Base-by-base conservation (phyloP, 2,888 invertebrate species). In the Scaptomyza tumidula region DNA sequence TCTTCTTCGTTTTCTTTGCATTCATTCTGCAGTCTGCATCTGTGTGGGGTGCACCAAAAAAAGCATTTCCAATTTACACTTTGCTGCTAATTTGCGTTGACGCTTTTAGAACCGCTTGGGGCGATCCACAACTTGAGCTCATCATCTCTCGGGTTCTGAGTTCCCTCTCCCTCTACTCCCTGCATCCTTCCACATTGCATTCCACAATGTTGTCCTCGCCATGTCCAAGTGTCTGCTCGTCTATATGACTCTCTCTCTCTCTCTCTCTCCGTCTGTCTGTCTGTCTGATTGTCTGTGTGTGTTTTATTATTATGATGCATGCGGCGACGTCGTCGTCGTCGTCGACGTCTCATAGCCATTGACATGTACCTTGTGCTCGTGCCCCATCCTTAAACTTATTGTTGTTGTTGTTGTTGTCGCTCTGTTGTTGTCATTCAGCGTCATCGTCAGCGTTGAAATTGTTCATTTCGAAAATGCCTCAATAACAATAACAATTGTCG, bases 401-500 rank as follows among this genome's bases (percentile, higher is more conserved):
- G 56, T 52, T 41, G 27, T 31, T 50, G 37, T 39, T 44, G 63
- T 19, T 76, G 62, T 52, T 64, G 57, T 56, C 65, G 63, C 49
- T 61, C 31, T 55, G 69, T 62, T 67, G 62, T 86, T 84, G 83
- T 88, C 88, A 83, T 81, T 86, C 80, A 75, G 76, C 84, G 84
- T 84, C 88, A 79, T 74, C 84, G 75, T 78, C 75, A 78, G 69
- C 81, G 88, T 72, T 81, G 71, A 84, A 86, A 86, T 85, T 88
- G 85, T 87, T 89, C 89, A 89, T 87, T 86, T 89, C 88, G 87
- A 77, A 88, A 87, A 89, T 88, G 89, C 86, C 85, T 87, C 89
- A 87, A 85, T 89, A 86, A 89, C 86, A 81, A 86, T 86, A 86
- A 86, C 86, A 86, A 89, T 86, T 86, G 89, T 87, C 86, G 88